phyloP scores from a whole-genome alignment of 2,113 vertebrate species.

The Hypocryptadius cinnamomeus region DNA sequence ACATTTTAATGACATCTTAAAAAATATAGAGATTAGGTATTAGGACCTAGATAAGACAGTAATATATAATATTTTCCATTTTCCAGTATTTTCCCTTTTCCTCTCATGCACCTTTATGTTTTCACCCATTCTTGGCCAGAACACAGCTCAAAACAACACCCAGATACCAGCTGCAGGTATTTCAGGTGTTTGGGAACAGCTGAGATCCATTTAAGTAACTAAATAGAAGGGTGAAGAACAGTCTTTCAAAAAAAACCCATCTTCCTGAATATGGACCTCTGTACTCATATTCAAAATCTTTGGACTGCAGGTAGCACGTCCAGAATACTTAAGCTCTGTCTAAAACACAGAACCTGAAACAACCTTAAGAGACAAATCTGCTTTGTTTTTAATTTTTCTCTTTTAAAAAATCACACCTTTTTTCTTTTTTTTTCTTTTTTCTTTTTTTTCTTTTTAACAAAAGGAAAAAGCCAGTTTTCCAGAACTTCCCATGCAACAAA shows the following conservation, averaged over 20 bases:
- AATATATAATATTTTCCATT: neutral
- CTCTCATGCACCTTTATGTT: neutral
- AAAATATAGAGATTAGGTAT: neutral
- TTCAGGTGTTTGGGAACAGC: neutral
- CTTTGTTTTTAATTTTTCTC: neutral
- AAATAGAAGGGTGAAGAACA: neutral
- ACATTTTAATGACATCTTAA: neutral
- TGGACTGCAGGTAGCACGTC: no score
- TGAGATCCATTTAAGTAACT: neutral
- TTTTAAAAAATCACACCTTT: neutral
- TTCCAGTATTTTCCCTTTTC: neutral
- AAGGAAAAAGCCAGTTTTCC: neutral
- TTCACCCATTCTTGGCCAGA: neutral
- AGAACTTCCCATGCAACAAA: neutral
- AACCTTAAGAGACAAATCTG: neutral
- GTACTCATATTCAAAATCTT: neutral
- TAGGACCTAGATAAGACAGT: neutral
- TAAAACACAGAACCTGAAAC: neutral
- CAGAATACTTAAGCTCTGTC: neutral
- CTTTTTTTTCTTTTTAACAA: neutral
- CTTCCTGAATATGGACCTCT: rapidly evolving
- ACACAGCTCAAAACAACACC: neutral
- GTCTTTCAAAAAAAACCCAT: neutral
- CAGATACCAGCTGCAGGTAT: neutral
- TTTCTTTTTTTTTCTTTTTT: no score